A percentile compares a stretch with the other conserved stretches of the same genome.
Evolutionary conservation across 2,888 invertebrate genomes (phyloP).

Genomic region (Lasioglossum lativentre): DNA sequence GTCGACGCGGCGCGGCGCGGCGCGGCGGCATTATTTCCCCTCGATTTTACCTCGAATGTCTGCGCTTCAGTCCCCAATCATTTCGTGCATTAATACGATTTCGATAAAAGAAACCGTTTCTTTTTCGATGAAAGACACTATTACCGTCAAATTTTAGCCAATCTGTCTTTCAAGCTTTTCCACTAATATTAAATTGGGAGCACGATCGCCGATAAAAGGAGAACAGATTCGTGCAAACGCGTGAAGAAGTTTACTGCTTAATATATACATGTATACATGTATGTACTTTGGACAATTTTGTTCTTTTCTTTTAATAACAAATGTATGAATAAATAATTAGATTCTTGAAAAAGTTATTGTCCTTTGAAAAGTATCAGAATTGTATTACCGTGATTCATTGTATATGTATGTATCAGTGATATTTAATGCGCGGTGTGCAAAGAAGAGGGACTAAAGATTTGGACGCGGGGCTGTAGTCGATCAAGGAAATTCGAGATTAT

Average conservation of each 20-base stretch:
- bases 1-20: not conserved
- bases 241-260: not conserved
- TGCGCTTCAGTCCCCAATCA: constrained; percentile 16
- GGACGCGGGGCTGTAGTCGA: not conserved
- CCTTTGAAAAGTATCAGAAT: no score
- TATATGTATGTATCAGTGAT: not conserved
- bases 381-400: no score
- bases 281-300: not conserved
- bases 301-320: not conserved
- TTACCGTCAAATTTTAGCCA: not conserved
- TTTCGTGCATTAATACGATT: not conserved
- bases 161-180: not conserved
- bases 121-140: not conserved
- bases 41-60: constrained; percentile 46
- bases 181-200: not conserved
- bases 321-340: no score
- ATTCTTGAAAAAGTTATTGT: no score
- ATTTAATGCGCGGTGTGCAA: not conserved
- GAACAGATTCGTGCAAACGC: not conserved
- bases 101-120: not conserved
- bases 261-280: not conserved
- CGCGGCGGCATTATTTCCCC: constrained; percentile 25
- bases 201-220: not conserved
- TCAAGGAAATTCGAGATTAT: constrained; percentile 55
- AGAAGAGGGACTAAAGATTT: not conserved